Evolutionary conservation across 2,888 invertebrate species (phyloP), one percentile per base, ranked within the genome.

Genomic region (Oxyscelio sp.): DNA sequence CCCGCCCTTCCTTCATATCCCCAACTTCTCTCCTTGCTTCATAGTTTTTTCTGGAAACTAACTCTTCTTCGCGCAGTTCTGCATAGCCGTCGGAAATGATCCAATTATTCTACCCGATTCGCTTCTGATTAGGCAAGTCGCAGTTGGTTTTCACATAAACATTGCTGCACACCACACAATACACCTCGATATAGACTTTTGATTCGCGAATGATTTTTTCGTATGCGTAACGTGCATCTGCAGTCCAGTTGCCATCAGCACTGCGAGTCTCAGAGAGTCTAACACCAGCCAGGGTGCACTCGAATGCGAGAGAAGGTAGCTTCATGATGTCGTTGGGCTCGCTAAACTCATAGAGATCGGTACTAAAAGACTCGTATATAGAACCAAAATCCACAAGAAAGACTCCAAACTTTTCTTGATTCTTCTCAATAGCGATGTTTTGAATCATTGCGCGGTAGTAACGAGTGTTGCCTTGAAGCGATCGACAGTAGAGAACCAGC

Each of bases 341-440:
- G 0, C 79, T 63, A 2, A 92, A 88, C 0, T 88, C 83, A 0
- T 91, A 93, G 22, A 95, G 87, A 15, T 94, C 90, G 65, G 95
- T 95, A 43, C 96, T 87, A 65, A 92, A 90, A 27, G 97, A 94
- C 50, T 94, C 94, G 56, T 94, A 93, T 13, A 92, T 94, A 88
- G 96, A 96, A 15, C 99, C 98, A 93, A 95, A 97, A 94, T 99
- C 99, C 56, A 98, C 96, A 92, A 96, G 98, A 66, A 96, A 95
- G 4, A 98, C 96, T 96, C 97, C 92, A 0, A 89, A 90, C 3
- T 89, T 45, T 11, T 85, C 79, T 15, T 91, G 92, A 0, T 88
- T 87, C 9, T 90, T 89, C 2, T 85, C 31, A 1, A 70, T 54
- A 2, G 63, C 54, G 21, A 83, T 87, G 34, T 83, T 87, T 59